phyloP scores from a whole-genome alignment of 2,113 vertebrate genomes.

The Channa argus region DNA sequence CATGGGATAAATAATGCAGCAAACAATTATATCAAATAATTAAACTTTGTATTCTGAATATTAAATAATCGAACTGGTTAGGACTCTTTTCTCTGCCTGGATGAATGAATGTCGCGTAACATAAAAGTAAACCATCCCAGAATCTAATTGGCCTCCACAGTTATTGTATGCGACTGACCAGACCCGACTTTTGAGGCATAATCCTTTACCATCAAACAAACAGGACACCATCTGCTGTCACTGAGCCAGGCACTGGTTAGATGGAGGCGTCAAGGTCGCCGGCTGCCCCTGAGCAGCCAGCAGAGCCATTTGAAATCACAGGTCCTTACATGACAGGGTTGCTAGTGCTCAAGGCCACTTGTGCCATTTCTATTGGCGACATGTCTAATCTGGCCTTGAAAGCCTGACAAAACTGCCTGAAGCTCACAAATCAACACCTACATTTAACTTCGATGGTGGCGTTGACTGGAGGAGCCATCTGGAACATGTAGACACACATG shows the following conservation, averaged over 20 bases:
- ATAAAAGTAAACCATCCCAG: constrained; percentile 35
- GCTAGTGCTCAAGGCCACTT: constrained; percentile 45
- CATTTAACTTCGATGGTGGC: constrained; percentile 97
- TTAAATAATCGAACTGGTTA: background rate
- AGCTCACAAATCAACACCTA: constrained; percentile 78
- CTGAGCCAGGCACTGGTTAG: constrained; percentile 72
- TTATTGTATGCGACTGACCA: constrained; percentile 59
- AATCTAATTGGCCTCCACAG: constrained; percentile 55
- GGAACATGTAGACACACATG: constrained; percentile 92
- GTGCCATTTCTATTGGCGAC: constrained; percentile 43
- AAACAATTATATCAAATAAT: no score
- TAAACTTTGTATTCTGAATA: background rate
- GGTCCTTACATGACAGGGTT: constrained; percentile 51
- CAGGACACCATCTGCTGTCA: constrained; percentile 84
- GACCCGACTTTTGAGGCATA: constrained; percentile 75
- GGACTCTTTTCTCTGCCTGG: background rate
- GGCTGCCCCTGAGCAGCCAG: constrained; percentile 54
- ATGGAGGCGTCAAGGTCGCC: constrained; percentile 74
- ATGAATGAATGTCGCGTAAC: constrained; percentile 17
- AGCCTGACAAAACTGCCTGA: background rate
- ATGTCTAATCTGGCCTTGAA: constrained; percentile 35
- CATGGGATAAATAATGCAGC: no score
- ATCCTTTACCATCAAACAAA: constrained; percentile 79
- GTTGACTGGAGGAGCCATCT: constrained; percentile 86
- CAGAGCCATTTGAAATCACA: constrained; percentile 54